Evolutionary conservation across 37 sponge, comb jelly and placozoan species (phyloP).

Genomic region (Ephydatia muelleri): DNA sequence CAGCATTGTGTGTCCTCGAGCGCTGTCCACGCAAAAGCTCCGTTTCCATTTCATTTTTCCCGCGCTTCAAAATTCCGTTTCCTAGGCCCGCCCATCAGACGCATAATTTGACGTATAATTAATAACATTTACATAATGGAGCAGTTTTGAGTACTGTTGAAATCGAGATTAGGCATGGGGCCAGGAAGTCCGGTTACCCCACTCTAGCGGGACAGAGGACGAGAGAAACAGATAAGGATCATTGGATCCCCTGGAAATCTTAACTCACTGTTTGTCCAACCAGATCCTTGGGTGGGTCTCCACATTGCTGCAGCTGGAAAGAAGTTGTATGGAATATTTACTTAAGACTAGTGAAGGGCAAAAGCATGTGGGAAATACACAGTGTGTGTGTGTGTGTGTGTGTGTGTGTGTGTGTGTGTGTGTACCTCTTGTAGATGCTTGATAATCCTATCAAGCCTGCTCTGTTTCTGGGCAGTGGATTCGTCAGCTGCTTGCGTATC

Average conservation of each 20-base stretch:
- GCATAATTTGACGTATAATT: background rate
- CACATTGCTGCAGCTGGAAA: constrained; percentile 69
- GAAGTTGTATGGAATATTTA: background rate
- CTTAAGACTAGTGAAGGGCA: background rate
- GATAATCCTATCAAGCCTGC: constrained; percentile 47
- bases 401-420: background rate
- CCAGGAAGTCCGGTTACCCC: constrained; percentile 1
- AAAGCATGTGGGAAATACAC: background rate
- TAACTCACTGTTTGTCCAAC: constrained; percentile 45
- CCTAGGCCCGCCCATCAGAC: background rate
- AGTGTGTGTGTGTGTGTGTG: background rate
- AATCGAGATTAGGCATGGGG: background rate
- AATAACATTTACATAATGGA: constrained; percentile 5
- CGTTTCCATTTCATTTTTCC: background rate
- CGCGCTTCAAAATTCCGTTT: background rate
- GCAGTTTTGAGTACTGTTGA: constrained; percentile 20
- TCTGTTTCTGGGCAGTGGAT: constrained; percentile 23
- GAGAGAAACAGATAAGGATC: background rate
- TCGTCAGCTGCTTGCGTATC: constrained; percentile 48
- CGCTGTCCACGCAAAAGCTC: background rate
- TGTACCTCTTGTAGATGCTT: constrained; percentile 74
- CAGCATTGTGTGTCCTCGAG: background rate
- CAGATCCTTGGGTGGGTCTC: constrained; percentile 69
- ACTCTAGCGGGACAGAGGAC: background rate
- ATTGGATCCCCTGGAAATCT: background rate